Base-by-base conservation (phyloP, 2,888 invertebrate genomes). In the Argyresthia goedartella region DNA sequence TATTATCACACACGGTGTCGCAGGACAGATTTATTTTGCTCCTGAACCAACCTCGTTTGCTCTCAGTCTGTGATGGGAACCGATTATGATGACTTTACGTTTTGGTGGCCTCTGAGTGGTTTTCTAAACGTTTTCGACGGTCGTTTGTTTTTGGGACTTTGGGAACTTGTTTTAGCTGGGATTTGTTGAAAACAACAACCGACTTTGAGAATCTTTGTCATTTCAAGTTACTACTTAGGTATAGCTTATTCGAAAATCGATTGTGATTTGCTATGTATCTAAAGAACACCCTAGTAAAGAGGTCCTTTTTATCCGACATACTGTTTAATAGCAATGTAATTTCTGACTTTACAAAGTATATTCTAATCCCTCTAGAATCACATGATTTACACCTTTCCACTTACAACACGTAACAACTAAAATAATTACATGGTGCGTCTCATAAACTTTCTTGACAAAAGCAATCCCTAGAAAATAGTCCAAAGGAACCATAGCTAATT, bases 401-500 rank as follows among this genome's bases (percentile, higher is more conserved):
- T 41, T 13, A 14, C 25, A 11, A 14, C 25, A 11, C 15, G 13
- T 9, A 16, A 39, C 25, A 42, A 36, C 34, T 44, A 15, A 51
- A 44, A 51, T 51, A 51, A 51, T 51, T 51, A 51, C 51, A 51
- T 46, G 51, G 34, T 10, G 8, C 10, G 34, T 41, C 34, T 14
- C 34, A 13, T 43, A 50, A 50, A 34, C 34, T 25, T 35, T 34
- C 44, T 11, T 8, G 6, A 46, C 16, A 13, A 45, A 46, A 39
- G 35, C 41, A 34, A 16, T 46, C 34, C 34, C 46, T 46, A 45
- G 46, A 51, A 45, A 49, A 47, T 47, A 39, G 53, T 25, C 33
- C 42, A 43, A 39, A 16, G 47, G 61, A 55, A 75, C 77, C 78
- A 66, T 71, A 59, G 59, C 76, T 69, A 78, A 78, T 78, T 69